These are phyloP conservation scores for Picathartes gymnocephalus DNA, from an alignment of 2,113 vertebrate species.

Conservation along the genomic window DNA sequence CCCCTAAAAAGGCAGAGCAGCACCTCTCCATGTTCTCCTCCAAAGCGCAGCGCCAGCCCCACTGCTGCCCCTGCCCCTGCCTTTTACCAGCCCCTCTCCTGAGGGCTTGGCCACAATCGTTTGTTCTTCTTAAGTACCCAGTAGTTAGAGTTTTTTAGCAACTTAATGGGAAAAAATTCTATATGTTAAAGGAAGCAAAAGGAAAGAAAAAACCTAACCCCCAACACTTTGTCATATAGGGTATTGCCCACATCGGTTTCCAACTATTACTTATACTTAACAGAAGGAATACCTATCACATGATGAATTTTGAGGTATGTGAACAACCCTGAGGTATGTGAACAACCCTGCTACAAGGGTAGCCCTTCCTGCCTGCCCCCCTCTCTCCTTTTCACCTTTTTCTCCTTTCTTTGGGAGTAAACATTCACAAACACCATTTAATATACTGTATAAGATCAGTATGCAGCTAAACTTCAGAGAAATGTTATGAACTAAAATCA, in stretches of 20 bases:
- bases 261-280: neutral
- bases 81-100: too few species aligned
- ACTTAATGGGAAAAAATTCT: too few species aligned
- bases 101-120: too few species aligned
- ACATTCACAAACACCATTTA: neutral
- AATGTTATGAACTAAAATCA: neutral
- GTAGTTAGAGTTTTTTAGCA: too few species aligned
- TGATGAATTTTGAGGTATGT: neutral
- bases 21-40: too few species aligned
- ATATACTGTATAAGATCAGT: neutral
- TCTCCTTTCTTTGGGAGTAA: neutral
- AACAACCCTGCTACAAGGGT: neutral
- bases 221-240: neutral
- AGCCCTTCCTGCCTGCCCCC: rapidly evolving
- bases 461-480: neutral
- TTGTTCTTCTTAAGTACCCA: too few species aligned
- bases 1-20: too few species aligned
- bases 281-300: neutral
- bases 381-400: neutral
- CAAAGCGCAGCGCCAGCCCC: too few species aligned
- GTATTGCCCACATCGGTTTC: neutral
- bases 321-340: neutral
- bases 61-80: too few species aligned
- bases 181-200: too few species aligned
- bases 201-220: too few species aligned